Evolutionary conservation across 2,888 invertebrate genomes (phyloP), one percentile per base, ranked within the genome.

Genomic region (Congeria kusceri): DNA sequence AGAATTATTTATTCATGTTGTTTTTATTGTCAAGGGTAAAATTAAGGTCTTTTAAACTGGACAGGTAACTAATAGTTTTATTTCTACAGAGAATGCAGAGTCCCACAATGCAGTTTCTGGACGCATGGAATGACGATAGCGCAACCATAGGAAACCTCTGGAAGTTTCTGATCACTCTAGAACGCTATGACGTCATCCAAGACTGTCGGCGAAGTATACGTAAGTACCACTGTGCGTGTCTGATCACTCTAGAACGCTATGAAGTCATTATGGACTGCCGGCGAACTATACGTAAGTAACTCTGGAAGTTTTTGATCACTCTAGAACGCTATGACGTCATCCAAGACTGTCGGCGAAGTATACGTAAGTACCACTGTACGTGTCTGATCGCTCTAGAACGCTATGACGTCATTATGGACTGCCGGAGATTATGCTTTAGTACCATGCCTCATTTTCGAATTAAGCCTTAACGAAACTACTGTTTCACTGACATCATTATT

Each of bases 261-360:
- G 39, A 39, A 11, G 39, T 39, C 39, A 39, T 39, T 39, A 39
- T 1, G 85, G 85, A 80, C 74, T 13, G n/a, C 7, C 44, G 39
- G 13, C 1, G 65, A 68, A 28, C 78, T 74, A 13, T 79, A 71
- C 15, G 56, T 85, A n/a, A n/a, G 80, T 5, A 70, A 67, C 2
- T 39, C 83, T 20, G 83, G 80, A 74, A 27, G 53, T 18, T 74
- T 27, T 29, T 83, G 15, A 59, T n/a, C 49, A n/a, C 49, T 18
- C 73, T 85, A 58, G 85, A 83, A 25, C 56, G 85, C 15, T 66
- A 32, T 23, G 85, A 85, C 47, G 76, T 80, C 1, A 49, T 85
- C 0, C 59, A 53, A n/a, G 80, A 85, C 44, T 85, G 83, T 27
- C 46, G 71, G 11, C 28, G 61, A 13, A 61, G 47, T 27, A 77